phyloP scores from a whole-genome alignment of 1,140 invertebrate species.

The Drosophila kohkoa region DNA sequence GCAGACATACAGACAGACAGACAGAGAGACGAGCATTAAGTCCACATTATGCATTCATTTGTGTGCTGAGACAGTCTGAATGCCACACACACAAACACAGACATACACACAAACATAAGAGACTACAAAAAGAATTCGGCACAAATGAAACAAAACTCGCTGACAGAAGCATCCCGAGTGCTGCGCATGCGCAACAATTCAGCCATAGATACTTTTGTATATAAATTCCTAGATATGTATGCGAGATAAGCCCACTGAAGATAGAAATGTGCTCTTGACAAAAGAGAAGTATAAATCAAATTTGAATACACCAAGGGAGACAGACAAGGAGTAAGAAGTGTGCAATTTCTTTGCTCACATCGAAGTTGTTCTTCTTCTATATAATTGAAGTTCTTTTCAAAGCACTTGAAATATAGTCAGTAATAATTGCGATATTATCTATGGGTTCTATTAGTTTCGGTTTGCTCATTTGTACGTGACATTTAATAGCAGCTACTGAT shows the following conservation, averaged over 20 bases:
- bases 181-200: slow-evolving; percentile 12
- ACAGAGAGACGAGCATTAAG: slow-evolving; percentile 55
- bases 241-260: background rate
- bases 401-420: no score
- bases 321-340: background rate
- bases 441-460: no score
- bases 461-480: no score
- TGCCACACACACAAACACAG: slow-evolving; percentile 1
- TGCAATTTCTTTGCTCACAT: background rate
- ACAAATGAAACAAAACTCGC: slow-evolving; percentile 33
- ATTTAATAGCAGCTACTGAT: no score
- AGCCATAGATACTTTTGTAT: slow-evolving; percentile 11
- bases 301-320: background rate
- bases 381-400: no score
- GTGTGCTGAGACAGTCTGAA: slow-evolving; percentile 36
- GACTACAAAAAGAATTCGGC: slow-evolving; percentile 27
- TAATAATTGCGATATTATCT: no score
- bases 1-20: slow-evolving; percentile 33
- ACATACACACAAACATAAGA: slow-evolving; percentile 1
- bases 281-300: background rate
- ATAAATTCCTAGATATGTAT: background rate
- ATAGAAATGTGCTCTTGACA: background rate
- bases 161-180: slow-evolving; percentile 16
- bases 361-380: background rate
- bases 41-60: slow-evolving; percentile 70